Evolutionary conservation across 2,888 invertebrate species (phyloP).

Genomic region (Microplitis manilae): DNA sequence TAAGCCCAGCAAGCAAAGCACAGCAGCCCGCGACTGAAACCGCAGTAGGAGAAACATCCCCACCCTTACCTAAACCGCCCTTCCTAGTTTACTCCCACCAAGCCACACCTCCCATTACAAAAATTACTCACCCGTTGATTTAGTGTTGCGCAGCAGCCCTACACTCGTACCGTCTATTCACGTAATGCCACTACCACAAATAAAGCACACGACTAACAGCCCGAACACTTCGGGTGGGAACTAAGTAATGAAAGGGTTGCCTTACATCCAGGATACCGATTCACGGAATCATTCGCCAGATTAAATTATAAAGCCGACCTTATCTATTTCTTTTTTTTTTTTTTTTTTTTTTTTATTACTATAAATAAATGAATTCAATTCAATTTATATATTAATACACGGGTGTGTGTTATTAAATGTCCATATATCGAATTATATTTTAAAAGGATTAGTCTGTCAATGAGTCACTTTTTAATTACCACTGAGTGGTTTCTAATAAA

Average conservation of each 20-base stretch:
- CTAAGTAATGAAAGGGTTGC: conserved; percentile 72
- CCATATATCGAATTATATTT: background rate
- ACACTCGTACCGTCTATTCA: conserved; percentile 48
- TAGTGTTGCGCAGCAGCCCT: conserved; percentile 67
- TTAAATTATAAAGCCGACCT: conserved; percentile 70
- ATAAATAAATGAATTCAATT: background rate
- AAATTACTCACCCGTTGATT: conserved; percentile 72
- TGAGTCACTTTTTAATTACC: conserved; percentile 49
- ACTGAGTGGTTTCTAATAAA: conserved; percentile 48
- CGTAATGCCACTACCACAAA: conserved; percentile 2
- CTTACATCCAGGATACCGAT: conserved; percentile 60
- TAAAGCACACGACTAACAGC: conserved; percentile 2
- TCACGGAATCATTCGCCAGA: conserved; percentile 72
- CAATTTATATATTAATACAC: background rate
- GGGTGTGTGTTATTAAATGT: background rate
- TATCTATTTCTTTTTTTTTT: conserved; percentile 32
- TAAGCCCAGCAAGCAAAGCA: background rate
- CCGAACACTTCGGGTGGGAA: conserved; percentile 55
- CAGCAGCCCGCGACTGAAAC: conserved; percentile 31
- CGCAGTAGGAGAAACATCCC: conserved; percentile 30
- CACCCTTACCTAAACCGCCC: conserved; percentile 50
- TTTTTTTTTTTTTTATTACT: conserved; percentile 8
- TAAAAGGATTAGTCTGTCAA: conserved; percentile 32
- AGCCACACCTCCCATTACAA: conserved; percentile 72
- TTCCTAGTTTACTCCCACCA: conserved; percentile 58